phyloP scores from a whole-genome alignment of 2,113 vertebrate species.

The Poicephalus meyeri region DNA sequence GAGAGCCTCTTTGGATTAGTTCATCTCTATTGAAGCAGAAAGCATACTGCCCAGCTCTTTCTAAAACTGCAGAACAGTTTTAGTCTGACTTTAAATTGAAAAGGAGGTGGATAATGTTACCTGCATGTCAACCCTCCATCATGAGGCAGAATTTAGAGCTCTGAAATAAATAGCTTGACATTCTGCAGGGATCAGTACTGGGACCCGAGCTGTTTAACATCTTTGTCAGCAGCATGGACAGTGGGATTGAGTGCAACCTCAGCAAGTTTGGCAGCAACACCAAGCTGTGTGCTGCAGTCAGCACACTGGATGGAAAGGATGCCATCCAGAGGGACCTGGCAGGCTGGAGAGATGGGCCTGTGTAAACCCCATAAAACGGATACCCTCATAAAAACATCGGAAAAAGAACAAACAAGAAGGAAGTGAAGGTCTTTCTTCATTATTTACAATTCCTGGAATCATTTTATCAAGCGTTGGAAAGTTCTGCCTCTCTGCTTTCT shows the following conservation, averaged over 20 bases:
- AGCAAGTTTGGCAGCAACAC: no score
- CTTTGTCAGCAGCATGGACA: not conserved
- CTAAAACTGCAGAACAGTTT: not conserved
- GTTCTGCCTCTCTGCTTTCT: conserved; percentile 28
- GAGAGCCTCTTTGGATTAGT: conserved; percentile 1
- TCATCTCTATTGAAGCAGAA: conserved; percentile 20
- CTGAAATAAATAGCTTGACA: not conserved
- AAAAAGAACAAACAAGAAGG: not conserved
- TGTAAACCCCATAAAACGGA: not conserved
- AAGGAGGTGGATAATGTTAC: not conserved
- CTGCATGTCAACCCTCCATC: not conserved
- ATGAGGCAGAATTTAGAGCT: not conserved
- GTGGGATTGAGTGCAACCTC: not conserved
- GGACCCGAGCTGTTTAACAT: not conserved
- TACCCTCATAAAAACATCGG: not conserved
- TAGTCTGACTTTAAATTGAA: not conserved
- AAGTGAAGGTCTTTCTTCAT: not conserved
- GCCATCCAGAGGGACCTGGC: not conserved
- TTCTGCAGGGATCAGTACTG: not conserved
- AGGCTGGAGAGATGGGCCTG: not conserved
- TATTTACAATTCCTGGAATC: conserved; percentile 25
- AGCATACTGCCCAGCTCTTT: not conserved
- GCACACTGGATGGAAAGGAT: not conserved
- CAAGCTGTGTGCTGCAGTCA: not conserved
- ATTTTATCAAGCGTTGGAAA: not conserved